phyloP scores from a whole-genome alignment of 2,888 invertebrate species.

The Drosophila cracens region DNA sequence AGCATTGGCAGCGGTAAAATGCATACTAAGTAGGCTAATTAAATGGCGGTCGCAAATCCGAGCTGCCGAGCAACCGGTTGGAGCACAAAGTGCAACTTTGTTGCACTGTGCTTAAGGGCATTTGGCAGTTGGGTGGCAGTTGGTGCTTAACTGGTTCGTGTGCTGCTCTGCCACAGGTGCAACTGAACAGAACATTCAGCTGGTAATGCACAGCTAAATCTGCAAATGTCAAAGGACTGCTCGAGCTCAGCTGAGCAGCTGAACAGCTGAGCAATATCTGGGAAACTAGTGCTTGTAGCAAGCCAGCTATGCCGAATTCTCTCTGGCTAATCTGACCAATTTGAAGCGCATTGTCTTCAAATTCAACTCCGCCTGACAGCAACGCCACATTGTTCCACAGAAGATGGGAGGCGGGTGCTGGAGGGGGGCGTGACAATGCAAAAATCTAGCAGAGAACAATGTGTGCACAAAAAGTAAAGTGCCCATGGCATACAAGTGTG shows the following conservation, averaged over 20 bases:
- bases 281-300: neutral
- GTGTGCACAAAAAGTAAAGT: constrained; percentile 68
- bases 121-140: constrained; percentile 2
- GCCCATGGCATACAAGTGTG: constrained; percentile 39
- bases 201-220: constrained; percentile 67
- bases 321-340: constrained; percentile 75
- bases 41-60: constrained; percentile 46
- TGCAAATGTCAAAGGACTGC: constrained; percentile 68
- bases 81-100: constrained; percentile 18
- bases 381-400: constrained; percentile 22
- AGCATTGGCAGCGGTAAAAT: constrained; percentile 29
- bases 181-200: constrained; percentile 18
- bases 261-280: constrained; percentile 23
- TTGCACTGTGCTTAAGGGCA: constrained; percentile 15
- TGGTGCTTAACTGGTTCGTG: neutral
- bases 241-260: constrained; percentile 16
- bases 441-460: constrained; percentile 50
- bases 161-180: constrained; percentile 28
- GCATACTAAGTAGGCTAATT: constrained; percentile 61
- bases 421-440: constrained; percentile 38
- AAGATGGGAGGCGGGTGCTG: constrained; percentile 6
- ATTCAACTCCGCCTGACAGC: constrained; percentile 32
- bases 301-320: constrained; percentile 56
- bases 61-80: neutral
- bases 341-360: constrained; percentile 76